Conservation (phyloP, 2,113 vertebrate genomes). For the Tringa solitaria region DNA sequence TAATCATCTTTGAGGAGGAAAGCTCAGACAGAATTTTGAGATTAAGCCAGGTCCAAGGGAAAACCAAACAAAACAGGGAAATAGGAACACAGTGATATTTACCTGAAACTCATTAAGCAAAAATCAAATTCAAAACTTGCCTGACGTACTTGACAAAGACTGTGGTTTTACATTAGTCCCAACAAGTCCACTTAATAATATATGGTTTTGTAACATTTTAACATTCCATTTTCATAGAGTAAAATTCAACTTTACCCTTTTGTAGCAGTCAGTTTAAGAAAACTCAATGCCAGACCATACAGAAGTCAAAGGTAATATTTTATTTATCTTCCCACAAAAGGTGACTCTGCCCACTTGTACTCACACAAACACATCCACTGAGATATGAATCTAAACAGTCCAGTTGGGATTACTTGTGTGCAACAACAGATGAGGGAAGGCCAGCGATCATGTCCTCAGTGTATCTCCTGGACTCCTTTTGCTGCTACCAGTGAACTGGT, state of each 20-base stretch:
- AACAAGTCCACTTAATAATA: neutral
- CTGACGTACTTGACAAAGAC: neutral
- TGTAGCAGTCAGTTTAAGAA: neutral
- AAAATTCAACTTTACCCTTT: neutral
- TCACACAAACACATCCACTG: neutral
- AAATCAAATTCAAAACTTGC: neutral
- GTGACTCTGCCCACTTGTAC: neutral
- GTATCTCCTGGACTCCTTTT: neutral
- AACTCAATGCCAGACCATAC: neutral
- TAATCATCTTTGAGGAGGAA: neutral
- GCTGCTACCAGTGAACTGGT: neutral
- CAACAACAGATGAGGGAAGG: neutral
- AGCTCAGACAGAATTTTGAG: neutral
- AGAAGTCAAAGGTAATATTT: neutral
- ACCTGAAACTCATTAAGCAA: neutral
- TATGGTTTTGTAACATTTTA: neutral
- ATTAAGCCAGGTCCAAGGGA: neutral
- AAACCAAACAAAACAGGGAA: neutral
- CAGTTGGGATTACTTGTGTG: neutral
- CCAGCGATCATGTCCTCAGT: accelerated
- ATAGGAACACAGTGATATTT: neutral
- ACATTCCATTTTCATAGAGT: neutral
- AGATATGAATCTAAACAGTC: neutral
- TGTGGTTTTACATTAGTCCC: neutral
- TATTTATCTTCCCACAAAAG: neutral